Evolutionary conservation across 2,888 invertebrate genomes (phyloP).

Genomic region (Chouioia cunea): DNA sequence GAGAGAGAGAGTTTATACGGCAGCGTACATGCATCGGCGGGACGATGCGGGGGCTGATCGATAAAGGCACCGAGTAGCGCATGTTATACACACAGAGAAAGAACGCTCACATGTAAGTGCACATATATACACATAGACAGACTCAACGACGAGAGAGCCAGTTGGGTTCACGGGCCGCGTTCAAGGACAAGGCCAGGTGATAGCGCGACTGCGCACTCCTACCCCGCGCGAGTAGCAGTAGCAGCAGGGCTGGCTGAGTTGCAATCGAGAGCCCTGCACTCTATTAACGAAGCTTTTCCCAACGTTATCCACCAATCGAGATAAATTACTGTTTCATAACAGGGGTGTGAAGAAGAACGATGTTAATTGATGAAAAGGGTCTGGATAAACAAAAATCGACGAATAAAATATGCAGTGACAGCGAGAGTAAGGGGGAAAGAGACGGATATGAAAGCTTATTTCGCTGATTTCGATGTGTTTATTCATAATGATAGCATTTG

Average conservation of each 20-base stretch:
- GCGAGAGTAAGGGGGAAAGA: too few relatives aligned
- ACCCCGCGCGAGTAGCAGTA: conserved; percentile 60
- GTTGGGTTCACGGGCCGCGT: conserved; percentile 69
- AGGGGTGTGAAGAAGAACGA: too few relatives aligned
- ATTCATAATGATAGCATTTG: too few relatives aligned
- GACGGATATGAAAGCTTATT: too few relatives aligned
- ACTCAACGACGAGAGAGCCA: conserved; percentile 42
- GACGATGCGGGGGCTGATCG: conserved; percentile 68
- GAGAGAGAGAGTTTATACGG: conserved; percentile 61
- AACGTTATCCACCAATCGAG: too few relatives aligned
- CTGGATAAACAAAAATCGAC: too few relatives aligned
- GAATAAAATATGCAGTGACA: too few relatives aligned
- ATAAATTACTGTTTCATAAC: too few relatives aligned
- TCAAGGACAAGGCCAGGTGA: conserved; percentile 74
- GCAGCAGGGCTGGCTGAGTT: conserved; percentile 53
- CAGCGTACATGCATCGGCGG: conserved; percentile 52
- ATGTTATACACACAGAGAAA: neutral
- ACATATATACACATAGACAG: conserved; percentile 6
- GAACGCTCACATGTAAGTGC: conserved; percentile 13
- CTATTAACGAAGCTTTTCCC: neutral
- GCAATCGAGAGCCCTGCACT: conserved; percentile 50
- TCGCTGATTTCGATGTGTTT: too few relatives aligned
- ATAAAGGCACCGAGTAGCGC: conserved; percentile 61
- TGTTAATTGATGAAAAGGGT: too few relatives aligned
- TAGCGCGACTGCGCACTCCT: conserved; percentile 63